A percentile compares a stretch with the other conserved stretches of the same genome.
These are phyloP conservation scores for Anguilla marmorata DNA, from an alignment of 2,797 vertebrate genomes.

Conservation along the genomic window DNA sequence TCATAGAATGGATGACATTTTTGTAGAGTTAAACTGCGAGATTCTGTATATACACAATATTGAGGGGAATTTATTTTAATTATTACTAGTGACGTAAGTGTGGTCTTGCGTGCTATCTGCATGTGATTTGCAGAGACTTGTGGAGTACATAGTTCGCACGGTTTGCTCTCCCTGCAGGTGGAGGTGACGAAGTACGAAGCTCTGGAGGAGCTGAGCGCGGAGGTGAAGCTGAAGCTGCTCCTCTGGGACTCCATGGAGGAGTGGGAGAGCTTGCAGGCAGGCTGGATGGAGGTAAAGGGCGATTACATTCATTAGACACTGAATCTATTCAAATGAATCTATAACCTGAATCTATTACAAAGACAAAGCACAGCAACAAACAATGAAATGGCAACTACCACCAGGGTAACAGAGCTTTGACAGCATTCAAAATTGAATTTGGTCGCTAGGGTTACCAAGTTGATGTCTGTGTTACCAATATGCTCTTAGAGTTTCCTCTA, in stretches of 20 bases:
- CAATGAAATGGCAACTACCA: too few relatives aligned
- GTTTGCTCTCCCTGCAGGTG: conserved; percentile 62
- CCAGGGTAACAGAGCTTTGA: too few relatives aligned
- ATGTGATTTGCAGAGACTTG: not conserved
- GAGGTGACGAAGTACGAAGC: conserved; percentile 79
- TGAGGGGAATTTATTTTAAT: not conserved
- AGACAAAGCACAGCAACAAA: too few relatives aligned
- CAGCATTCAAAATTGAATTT: too few relatives aligned
- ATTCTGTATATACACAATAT: not conserved
- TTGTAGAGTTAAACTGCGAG: too few relatives aligned
- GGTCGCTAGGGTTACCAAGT: too few relatives aligned
- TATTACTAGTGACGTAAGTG: not conserved
- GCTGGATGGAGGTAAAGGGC: conserved; percentile 72
- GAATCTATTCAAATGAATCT: too few relatives aligned
- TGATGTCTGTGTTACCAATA: too few relatives aligned
- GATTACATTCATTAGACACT: not conserved
- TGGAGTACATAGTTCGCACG: not conserved
- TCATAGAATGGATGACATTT: not conserved
- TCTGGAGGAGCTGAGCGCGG: conserved; percentile 73
- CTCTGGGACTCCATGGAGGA: conserved; percentile 81
- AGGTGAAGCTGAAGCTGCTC: conserved; percentile 76
- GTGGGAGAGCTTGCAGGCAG: conserved; percentile 72
- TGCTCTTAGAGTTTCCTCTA: too few relatives aligned
- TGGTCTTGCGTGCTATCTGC: not conserved
- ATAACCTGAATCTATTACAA: too few relatives aligned